Evolutionary conservation across 2,888 invertebrate species (phyloP), one percentile per base, ranked within the genome.

Genomic region (Andrena fulva): DNA sequence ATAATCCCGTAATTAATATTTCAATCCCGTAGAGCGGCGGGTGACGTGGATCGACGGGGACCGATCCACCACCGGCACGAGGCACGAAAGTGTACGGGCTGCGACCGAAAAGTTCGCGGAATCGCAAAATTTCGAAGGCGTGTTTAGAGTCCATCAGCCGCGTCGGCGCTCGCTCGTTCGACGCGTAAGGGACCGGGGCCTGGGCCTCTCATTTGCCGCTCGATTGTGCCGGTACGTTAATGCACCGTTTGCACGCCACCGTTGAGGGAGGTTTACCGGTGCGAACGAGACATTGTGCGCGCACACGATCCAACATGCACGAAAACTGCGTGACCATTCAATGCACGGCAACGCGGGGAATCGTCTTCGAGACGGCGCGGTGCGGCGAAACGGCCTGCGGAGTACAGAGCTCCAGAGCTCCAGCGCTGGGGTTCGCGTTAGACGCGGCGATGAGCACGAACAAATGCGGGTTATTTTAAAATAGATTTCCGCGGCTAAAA

Each of bases 81-180:
- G 69, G 48, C 76, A 74, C 52, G 72, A 35, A 52, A 62, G 63
- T 52, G 63, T 42, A 48, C 48, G 48, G 42, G 60, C 33, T 50
- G 73, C 42, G 79, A 75, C 48, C 59, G 74, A 80, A 91, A 92
- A 91, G 88, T 92, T 92, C 91, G 90, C 87, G 89, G 91, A 92
- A 92, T 90, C 90, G 90, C 85, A 85, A 91, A 92, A 92, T 92
- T 92, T 92, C 86, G 87, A 86, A 91, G 91, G 92, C 92, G 92
- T 92, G 92, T 91, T 90, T 92, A 91, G 88, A 89, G 90, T 91
- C 91, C 90, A 92, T 92, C 92, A 92, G 87, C 85, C 87, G 85
- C 78, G 84, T 84, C 86, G 87, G 90, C 82, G 89, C 85, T 90
- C 89, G 89, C 85, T 89, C 90, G 90, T 88, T 90, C 90, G 81